phyloP scores from a whole-genome alignment of 2,113 vertebrate genomes.

The Mesembrinibis cayennensis region DNA sequence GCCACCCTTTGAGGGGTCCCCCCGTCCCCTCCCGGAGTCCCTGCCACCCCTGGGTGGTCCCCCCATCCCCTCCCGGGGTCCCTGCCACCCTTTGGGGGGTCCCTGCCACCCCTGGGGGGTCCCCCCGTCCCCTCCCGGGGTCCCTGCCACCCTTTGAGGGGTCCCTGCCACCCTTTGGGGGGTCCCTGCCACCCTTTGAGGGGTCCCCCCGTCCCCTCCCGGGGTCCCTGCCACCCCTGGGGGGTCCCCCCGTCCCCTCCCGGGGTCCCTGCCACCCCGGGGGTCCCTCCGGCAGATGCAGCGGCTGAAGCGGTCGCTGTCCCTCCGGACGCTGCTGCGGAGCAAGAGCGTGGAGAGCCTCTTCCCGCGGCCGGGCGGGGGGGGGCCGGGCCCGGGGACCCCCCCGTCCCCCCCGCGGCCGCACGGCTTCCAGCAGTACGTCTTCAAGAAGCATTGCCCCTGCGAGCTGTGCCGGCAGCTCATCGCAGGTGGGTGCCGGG shows the following conservation, averaged over 20 bases:
- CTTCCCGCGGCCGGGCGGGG: conserved; percentile 75
- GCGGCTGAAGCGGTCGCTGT: conserved; percentile 86
- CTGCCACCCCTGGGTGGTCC: too few relatives aligned
- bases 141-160: neutral
- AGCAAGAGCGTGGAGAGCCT: conserved; percentile 93
- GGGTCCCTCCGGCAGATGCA: conserved; percentile 75
- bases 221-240: neutral
- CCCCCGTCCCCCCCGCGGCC: conserved; percentile 48
- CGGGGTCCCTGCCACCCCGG: neutral
- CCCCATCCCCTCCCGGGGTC: neutral
- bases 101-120: neutral
- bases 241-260: neutral
- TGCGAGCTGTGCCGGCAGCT: conserved; percentile 90
- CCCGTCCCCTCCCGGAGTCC: too few relatives aligned
- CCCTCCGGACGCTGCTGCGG: conserved; percentile 89
- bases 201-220: neutral
- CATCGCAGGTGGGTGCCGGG: conserved; percentile 83
- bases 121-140: too few relatives aligned
- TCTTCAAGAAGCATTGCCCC: conserved; percentile 88
- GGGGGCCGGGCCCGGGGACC: neutral
- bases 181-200: too few relatives aligned
- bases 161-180: neutral
- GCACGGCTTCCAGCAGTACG: conserved; percentile 88
- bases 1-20: neutral
- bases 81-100: neutral